Base-by-base conservation (phyloP, 2,888 invertebrate species). In the Meiosimyza decipiens region DNA sequence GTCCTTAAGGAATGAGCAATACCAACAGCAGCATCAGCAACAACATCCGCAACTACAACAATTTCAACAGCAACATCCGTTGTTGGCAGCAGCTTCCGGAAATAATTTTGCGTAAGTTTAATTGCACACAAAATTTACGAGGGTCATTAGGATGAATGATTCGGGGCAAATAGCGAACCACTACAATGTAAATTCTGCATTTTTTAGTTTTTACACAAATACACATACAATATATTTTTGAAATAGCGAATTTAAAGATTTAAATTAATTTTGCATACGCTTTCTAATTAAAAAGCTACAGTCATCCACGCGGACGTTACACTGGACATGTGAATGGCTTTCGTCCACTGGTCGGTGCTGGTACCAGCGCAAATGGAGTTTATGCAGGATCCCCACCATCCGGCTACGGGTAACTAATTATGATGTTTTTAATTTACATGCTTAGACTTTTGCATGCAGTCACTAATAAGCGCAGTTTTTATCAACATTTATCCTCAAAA, bases 331-430 rank as follows among this genome's bases (percentile, higher is more conserved):
- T 54, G 54, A 62, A 47, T 22, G 40, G 62, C 6, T 76, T 77
- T 71, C 79, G 79, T 18, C 75, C 82, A 50, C 67, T 81, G 65
- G 57, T 76, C 66, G 79, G 72, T 33, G 80, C 80, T 11, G 80
- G 77, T 22, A 80, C 80, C 65, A 78, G 81, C 73, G 75, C 79
- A 18, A 78, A 47, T 47, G 62, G 52, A 16, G 33, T 16, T 6
- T 70, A 62, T 68, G 50, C 74, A 15, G 71, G 73, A 57, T 76
- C 77, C 72, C 79, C 79, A 50, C 81, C 82, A 55, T 82, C 85
- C 1, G 82, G 80, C 72, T 82, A 83, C 75, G 83, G 84, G 84
- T 84, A 80, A 81, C 78, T 74, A 63, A 1, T 9, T 47, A 18
- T 49, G n/a, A 18, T 18, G 15, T 33, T 70, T 59, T 67, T 18